Conservation (phyloP, 2,113 vertebrate genomes). For the Nerophis lumbriciformis region DNA sequence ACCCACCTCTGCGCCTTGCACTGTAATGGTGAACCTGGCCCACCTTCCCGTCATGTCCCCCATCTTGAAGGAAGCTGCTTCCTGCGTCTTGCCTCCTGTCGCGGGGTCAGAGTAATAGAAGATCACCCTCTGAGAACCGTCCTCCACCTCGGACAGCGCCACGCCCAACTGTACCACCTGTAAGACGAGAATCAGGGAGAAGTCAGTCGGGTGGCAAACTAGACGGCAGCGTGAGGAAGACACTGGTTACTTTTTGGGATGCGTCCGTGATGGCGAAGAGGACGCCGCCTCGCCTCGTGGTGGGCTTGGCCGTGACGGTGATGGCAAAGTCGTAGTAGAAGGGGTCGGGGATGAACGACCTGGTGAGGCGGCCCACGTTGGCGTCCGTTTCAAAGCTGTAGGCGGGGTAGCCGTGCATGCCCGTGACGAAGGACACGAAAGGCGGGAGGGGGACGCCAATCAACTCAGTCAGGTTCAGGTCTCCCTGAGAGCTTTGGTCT, state of each 20-base stretch:
- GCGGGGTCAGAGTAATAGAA: conserved; percentile 86
- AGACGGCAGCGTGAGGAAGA: neutral
- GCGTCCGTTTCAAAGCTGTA: conserved; percentile 85
- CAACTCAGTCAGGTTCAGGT: conserved; percentile 85
- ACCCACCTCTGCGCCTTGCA: conserved; percentile 74
- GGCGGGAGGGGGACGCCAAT: conserved; percentile 96
- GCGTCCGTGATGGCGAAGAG: conserved; percentile 90
- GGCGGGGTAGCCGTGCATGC: conserved; percentile 89
- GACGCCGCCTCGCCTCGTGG: conserved; percentile 74
- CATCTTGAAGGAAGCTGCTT: conserved; percentile 86
- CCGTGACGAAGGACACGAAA: conserved; percentile 86
- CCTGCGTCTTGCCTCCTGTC: conserved; percentile 65
- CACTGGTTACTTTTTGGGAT: conserved; percentile 68
- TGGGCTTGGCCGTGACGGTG: conserved; percentile 76
- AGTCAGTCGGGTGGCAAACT: neutral
- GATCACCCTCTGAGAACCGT: conserved; percentile 79
- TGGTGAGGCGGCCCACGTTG: conserved; percentile 86
- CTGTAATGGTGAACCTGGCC: conserved; percentile 80
- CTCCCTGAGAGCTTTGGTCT: conserved; percentile 72
- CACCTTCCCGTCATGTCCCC: conserved; percentile 85
- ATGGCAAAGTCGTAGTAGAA: conserved; percentile 88
- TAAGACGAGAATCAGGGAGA: neutral
- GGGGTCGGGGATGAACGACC: conserved; percentile 77
- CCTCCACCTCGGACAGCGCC: conserved; percentile 78
- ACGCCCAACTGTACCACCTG: conserved; percentile 84